phyloP scores from a whole-genome alignment of 2,113 vertebrate genomes.

The Terrapene triunguis region DNA sequence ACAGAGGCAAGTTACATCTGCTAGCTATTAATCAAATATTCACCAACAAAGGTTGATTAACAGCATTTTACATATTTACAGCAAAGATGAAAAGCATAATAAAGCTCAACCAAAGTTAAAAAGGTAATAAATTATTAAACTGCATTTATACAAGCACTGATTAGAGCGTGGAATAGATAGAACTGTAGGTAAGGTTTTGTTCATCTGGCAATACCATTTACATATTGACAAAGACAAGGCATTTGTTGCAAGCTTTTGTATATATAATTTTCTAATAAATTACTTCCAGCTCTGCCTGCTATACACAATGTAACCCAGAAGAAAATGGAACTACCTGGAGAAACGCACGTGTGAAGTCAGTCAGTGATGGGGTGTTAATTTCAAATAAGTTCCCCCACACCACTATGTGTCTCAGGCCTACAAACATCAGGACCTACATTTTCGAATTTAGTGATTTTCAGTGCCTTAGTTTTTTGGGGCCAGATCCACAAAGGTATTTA shows the following conservation, averaged over 20 bases:
- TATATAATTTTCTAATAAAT: background rate
- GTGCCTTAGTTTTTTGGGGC: background rate
- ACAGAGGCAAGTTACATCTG: slow-evolving; percentile 62
- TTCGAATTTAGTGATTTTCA: background rate
- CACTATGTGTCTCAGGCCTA: rapidly evolving
- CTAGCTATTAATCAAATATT: slow-evolving; percentile 74
- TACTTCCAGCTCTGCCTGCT: background rate
- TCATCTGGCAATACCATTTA: background rate
- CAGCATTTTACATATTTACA: slow-evolving; percentile 71
- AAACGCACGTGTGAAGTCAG: background rate
- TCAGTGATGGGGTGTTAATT: background rate
- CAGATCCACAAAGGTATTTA: background rate
- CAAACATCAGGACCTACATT: background rate
- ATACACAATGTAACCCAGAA: background rate
- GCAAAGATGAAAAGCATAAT: slow-evolving; percentile 66
- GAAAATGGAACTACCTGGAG: background rate
- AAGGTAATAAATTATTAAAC: slow-evolving; percentile 68
- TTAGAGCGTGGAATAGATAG: background rate
- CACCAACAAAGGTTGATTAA: slow-evolving; percentile 77
- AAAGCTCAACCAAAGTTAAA: slow-evolving; percentile 55
- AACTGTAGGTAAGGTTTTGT: background rate
- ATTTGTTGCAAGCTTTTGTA: background rate
- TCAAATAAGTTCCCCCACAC: background rate
- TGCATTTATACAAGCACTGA: slow-evolving; percentile 43
- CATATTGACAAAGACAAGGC: background rate